phyloP scores from a whole-genome alignment of 2,113 vertebrate genomes.

The Pongo abelii region DNA sequence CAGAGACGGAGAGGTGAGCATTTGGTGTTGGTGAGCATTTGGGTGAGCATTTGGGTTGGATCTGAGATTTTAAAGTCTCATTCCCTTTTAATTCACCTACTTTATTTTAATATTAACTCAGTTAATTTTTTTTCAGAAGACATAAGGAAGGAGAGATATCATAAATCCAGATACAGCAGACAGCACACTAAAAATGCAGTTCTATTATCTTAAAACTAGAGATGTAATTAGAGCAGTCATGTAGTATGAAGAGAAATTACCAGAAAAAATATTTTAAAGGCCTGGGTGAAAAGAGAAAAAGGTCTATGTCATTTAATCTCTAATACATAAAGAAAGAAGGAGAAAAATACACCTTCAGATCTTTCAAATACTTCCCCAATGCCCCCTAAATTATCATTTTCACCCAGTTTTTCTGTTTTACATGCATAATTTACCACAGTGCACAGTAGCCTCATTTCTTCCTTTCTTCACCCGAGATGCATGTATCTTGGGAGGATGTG shows the following conservation, averaged over 20 bases:
- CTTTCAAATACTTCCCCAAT: constrained; percentile 57
- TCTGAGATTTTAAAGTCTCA: constrained; percentile 60
- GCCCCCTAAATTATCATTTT: constrained; percentile 60
- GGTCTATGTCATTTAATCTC: constrained; percentile 52
- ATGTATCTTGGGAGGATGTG: neutral
- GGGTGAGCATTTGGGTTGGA: constrained; percentile 49
- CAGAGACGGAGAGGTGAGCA: neutral
- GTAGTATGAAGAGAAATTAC: constrained; percentile 72
- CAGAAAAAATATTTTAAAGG: constrained; percentile 64
- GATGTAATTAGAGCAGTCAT: constrained; percentile 67
- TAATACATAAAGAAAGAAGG: constrained; percentile 54
- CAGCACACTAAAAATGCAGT: constrained; percentile 71
- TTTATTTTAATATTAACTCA: constrained; percentile 71
- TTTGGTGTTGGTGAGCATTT: constrained; percentile 47
- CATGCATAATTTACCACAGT: constrained; percentile 56
- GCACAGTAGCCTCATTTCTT: constrained; percentile 41
- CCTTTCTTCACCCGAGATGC: constrained; percentile 41
- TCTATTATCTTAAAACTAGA: constrained; percentile 69
- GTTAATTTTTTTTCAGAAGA: constrained; percentile 58
- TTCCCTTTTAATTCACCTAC: constrained; percentile 59
- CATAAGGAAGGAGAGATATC: neutral
- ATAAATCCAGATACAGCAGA: constrained; percentile 67
- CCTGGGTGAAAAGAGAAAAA: constrained; percentile 28
- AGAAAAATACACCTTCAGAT: constrained; percentile 42
- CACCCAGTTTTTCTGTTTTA: constrained; percentile 48